Percentiles rank a stretch among this genome's conserved stretches.
phyloP scores from a whole-genome alignment of 2,113 vertebrate genomes.

The Philantomba maxwellii region DNA sequence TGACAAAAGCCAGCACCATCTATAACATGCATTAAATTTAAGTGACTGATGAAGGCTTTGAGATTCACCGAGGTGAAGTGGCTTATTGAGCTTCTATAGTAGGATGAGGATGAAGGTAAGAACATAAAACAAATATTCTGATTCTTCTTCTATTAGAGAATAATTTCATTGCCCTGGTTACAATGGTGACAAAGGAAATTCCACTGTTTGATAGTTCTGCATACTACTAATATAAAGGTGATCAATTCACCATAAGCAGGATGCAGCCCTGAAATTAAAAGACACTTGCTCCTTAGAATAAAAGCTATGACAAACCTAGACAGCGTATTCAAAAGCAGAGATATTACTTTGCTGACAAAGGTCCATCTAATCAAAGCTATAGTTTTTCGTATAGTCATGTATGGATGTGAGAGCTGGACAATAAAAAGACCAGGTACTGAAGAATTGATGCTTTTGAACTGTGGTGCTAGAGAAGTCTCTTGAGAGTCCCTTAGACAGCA shows the following conservation, averaged over 20 bases:
- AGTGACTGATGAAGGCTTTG: neutral
- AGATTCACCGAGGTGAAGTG: neutral
- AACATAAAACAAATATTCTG: neutral
- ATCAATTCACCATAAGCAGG: neutral
- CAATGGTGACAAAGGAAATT: neutral
- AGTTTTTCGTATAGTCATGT: too few relatives aligned
- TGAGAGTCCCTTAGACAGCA: too few relatives aligned
- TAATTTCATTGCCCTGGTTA: neutral
- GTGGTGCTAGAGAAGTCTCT: too few relatives aligned
- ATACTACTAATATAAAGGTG: neutral
- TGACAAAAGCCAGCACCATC: neutral
- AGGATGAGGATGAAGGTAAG: neutral
- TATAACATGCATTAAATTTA: neutral
- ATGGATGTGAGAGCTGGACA: too few relatives aligned
- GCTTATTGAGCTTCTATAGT: neutral
- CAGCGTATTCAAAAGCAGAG: too few relatives aligned
- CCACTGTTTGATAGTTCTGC: neutral
- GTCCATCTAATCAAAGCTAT: too few relatives aligned
- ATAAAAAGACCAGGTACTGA: too few relatives aligned
- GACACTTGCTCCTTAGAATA: too few relatives aligned
- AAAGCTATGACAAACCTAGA: too few relatives aligned
- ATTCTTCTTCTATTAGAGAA: neutral
- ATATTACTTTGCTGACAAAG: too few relatives aligned
- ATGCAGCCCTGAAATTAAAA: neutral
- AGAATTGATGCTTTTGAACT: too few relatives aligned